Evolutionary conservation across 2,113 vertebrate species (phyloP), one percentile per base, ranked within the genome.

Genomic region (Paedocypris sp.): DNA sequence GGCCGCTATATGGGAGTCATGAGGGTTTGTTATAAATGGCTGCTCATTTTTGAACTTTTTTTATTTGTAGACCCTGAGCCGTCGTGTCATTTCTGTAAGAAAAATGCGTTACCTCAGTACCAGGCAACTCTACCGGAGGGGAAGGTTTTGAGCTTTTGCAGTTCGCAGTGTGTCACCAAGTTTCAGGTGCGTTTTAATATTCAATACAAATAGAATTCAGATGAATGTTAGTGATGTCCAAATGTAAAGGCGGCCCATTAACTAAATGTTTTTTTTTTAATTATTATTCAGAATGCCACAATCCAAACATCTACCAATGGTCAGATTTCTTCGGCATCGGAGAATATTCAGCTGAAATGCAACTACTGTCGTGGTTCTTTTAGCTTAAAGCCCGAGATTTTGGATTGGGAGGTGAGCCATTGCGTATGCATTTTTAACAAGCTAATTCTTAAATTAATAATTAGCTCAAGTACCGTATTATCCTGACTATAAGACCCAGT

Each of bases 171-270:
- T 83, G 92, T 98, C 69, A 90, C 91, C 79, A 98, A 96, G 85
- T 97, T 96, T 82, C 94, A 97, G 93, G 93, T 97, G 62, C 4
- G n/a, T n/a, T n/a, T n/a, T n/a, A n/a, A n/a, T n/a, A n/a, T n/a
- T n/a, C n/a, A n/a, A n/a, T n/a, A n/a, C n/a, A n/a, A n/a, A n/a
- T n/a, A n/a, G n/a, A n/a, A n/a, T n/a, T n/a, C n/a, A n/a, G n/a
- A n/a, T n/a, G n/a, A 13, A n/a, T 13, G 3, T 18, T 20, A 23
- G 12, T 16, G 11, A 13, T 42, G 16, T 23, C 18, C 8, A 31
- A 32, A n/a, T 29, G n/a, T 9, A 20, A 23, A 18, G 25, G 5
- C 29, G 23, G 32, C 13, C n/a, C n/a, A n/a, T n/a, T n/a, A n/a
- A 26, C 3, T 6, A 22, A 18, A 16, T 4, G 26, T 20, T 1